Percentiles rank a stretch among this genome's conserved stretches.
phyloP scores from a whole-genome alignment of 2,888 invertebrate species.

The Parthenolecanium corni region DNA sequence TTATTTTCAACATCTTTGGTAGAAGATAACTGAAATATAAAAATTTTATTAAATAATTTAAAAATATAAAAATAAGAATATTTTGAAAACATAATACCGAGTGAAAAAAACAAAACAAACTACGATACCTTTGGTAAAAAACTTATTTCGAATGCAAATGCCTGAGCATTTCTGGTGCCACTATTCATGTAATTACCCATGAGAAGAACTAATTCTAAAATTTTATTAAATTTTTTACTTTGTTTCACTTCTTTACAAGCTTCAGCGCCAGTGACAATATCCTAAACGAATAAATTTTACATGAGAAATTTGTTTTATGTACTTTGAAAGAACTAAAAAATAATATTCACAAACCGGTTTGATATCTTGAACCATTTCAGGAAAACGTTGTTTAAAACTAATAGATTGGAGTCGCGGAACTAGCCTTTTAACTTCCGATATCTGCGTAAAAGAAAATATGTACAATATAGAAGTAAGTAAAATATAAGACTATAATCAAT shows the following conservation, averaged over 20 bases:
- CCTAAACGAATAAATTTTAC: slow-evolving; percentile 36
- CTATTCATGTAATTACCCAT: slow-evolving; percentile 96
- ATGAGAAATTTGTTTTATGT: neutral
- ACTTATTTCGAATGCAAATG: slow-evolving; percentile 92
- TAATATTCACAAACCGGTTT: slow-evolving; percentile 54
- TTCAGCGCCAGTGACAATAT: slow-evolving; percentile 87
- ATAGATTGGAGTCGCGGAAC: slow-evolving; percentile 76
- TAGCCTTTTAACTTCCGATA: slow-evolving; percentile 78
- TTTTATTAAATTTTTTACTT: slow-evolving; percentile 78
- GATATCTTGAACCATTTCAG: slow-evolving; percentile 73
- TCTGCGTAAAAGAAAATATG: slow-evolving; percentile 41
- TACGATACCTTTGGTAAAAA: slow-evolving; percentile 74
- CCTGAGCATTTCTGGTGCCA: slow-evolving; percentile 84
- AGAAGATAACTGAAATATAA: slow-evolving; percentile 51
- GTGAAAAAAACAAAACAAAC: neutral
- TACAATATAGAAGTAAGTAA: slow-evolving; percentile 9
- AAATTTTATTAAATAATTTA: neutral
- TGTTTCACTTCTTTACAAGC: slow-evolving; percentile 88
- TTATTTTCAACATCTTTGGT: slow-evolving; percentile 92
- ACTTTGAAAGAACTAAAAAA: slow-evolving; percentile 2
- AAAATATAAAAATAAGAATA: neutral
- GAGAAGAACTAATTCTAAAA: slow-evolving; percentile 76
- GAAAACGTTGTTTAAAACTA: slow-evolving; percentile 76
- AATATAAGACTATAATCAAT: slow-evolving; percentile 20
- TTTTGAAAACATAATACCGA: neutral